Percentiles rank a stretch among this genome's conserved stretches.
These are phyloP conservation scores for Galemys pyrenaicus DNA, from an alignment of 2,113 vertebrate genomes.

Conservation along the genomic window DNA sequence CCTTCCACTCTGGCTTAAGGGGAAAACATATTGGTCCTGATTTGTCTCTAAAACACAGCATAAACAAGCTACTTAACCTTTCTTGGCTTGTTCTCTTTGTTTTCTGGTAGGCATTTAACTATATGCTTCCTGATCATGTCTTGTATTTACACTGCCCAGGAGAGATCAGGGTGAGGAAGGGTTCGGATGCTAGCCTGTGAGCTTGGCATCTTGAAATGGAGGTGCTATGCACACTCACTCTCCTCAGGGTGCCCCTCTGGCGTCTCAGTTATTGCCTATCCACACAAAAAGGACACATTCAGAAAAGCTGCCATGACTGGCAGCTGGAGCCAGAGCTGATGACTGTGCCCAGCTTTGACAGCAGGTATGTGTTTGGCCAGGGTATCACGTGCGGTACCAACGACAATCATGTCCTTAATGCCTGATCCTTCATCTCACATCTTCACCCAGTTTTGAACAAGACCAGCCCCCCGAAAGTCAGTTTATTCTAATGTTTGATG, in stretches of 20 bases:
- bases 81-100: background rate
- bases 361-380: background rate
- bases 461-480: background rate
- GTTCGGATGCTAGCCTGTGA: background rate
- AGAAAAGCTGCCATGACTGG: background rate
- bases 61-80: background rate
- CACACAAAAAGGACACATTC: background rate
- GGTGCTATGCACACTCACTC: too few relatives aligned
- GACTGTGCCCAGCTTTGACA: background rate
- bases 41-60: background rate
- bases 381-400: background rate
- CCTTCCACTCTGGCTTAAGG: background rate
- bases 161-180: background rate
- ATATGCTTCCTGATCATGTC: background rate
- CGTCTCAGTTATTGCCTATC: background rate
- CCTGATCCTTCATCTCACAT: background rate
- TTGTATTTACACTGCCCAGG: background rate
- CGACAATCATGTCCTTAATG: background rate
- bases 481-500: slow-evolving; percentile 11
- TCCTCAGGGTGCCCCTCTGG: background rate
- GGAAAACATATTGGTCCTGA: background rate
- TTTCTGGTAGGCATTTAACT: background rate
- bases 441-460: background rate
- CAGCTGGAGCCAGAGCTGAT: background rate
- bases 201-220: background rate